Evolutionary conservation across 2,888 invertebrate species (phyloP), one percentile per base, ranked within the genome.

Genomic region (Ormyrus thymus): DNA sequence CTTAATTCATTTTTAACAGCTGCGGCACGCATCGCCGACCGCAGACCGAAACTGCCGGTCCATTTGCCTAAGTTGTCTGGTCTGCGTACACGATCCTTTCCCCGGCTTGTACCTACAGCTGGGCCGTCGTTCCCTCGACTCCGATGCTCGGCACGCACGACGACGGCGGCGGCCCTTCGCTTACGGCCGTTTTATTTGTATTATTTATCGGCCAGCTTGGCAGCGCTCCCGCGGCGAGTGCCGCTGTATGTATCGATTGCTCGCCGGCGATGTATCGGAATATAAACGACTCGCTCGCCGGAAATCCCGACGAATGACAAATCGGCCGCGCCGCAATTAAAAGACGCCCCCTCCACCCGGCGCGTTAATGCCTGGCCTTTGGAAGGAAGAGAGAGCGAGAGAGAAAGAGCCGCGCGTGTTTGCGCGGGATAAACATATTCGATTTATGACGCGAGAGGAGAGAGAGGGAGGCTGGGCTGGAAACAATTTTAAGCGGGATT

Each of bases 291-390:
- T n/a, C 50, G 53, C 43, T 55, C 43, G n/a, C 15, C 48, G 55
- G 55, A 55, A 8, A 8, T 1, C 50, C 50, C 58, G 48, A 6
- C 29, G 11, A 9, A 53, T 68, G 68, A 76, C 68, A 69, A 69
- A 76, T 76, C 69, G 61, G 46, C 29, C 29, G 29, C 55, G 46
- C 68, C 68, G 62, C 68, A 76, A 69, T 76, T 76, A 69, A 76
- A 76, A 69, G 29, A 29, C 43, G 6, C 5, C 7, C 51, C 11
- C 29, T 29, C 29, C 29, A 29, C 29, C 29, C 3, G 29, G 0
- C 29, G 29, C 29, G 29, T 29, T 29, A 29, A 29, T 29, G 29
- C 29, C 29, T 4, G 29, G 29, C 3, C 29, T 29, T 29, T 29
- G 29, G 29, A 29, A 29, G 29, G 4, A 29, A 29, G 29, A 29